Conservation (phyloP, 2,797 vertebrate genomes). For the Buceros bicornis region DNA sequence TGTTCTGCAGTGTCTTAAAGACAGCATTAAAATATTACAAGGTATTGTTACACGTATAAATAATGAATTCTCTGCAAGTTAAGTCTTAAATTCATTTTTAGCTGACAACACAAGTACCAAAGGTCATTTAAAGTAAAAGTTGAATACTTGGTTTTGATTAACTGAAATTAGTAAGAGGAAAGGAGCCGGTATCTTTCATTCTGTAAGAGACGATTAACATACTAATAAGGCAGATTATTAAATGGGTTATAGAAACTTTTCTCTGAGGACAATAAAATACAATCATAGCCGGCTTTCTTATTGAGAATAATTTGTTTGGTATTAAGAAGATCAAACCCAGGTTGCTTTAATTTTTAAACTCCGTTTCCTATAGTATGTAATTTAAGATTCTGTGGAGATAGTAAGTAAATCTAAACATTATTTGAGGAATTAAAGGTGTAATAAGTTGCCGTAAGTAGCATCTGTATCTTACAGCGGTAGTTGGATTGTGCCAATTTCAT, state of each 20-base stretch:
- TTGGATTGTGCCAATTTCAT: neutral
- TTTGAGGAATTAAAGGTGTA: neutral
- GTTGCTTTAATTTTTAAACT: neutral
- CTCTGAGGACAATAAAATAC: neutral
- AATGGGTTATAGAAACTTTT: neutral
- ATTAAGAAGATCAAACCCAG: neutral
- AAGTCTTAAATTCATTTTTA: conserved; percentile 50
- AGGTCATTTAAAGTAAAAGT: neutral
- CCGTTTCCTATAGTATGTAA: neutral
- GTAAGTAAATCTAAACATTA: neutral
- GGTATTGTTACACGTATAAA: neutral
- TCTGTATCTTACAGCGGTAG: neutral
- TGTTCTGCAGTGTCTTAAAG: conserved; percentile 6
- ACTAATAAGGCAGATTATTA: conserved; percentile 7
- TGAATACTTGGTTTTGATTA: conserved; percentile 42
- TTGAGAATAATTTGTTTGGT: neutral
- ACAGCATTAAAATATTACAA: neutral
- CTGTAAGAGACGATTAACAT: neutral
- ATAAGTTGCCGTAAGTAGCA: neutral
- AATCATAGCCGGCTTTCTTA: neutral
- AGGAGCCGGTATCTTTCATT: neutral
- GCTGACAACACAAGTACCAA: neutral
- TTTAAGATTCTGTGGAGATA: neutral
- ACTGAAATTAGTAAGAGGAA: conserved; percentile 25
- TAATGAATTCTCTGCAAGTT: conserved; percentile 15